Evolutionary conservation across 2,113 vertebrate species (phyloP).

Genomic region (Maccullochella peelii): DNA sequence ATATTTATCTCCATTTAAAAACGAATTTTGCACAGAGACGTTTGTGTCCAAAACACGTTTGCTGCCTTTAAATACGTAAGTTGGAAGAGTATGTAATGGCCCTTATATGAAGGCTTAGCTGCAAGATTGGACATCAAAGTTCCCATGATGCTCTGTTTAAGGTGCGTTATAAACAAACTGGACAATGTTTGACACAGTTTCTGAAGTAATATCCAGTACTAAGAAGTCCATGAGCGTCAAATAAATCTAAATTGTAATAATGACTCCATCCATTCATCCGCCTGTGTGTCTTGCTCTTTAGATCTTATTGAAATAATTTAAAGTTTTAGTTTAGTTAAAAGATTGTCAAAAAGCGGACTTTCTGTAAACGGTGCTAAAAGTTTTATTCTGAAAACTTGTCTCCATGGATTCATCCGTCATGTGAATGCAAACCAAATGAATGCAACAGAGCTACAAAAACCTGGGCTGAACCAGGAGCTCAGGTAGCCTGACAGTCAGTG

Average conservation of each 20-base stretch:
- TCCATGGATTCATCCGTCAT: not conserved
- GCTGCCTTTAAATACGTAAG: no score
- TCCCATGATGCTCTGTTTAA: not conserved
- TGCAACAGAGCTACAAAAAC: not conserved
- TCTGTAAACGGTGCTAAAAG: not conserved
- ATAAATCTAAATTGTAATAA: no score
- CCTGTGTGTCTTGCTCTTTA: not conserved
- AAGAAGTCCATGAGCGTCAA: not conserved
- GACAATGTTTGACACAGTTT: not conserved
- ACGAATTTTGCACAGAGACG: no score
- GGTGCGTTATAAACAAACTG: not conserved
- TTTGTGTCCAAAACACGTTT: no score
- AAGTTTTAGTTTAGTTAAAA: not conserved
- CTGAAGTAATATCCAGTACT: not conserved
- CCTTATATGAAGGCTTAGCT: not conserved
- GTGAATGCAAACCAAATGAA: not conserved
- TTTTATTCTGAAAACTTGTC: not conserved
- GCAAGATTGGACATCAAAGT: not conserved
- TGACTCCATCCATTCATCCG: not conserved
- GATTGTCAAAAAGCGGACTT: not conserved
- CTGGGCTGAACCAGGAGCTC: not conserved
- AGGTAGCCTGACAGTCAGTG: not conserved
- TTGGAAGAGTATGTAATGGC: not conserved
- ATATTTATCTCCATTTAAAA: no score
- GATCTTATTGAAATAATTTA: not conserved